A percentile compares a stretch with the other conserved stretches of the same genome.
These are phyloP conservation scores for Eublepharis macularius DNA, from an alignment of 2,113 vertebrate genomes.

Conservation along the genomic window DNA sequence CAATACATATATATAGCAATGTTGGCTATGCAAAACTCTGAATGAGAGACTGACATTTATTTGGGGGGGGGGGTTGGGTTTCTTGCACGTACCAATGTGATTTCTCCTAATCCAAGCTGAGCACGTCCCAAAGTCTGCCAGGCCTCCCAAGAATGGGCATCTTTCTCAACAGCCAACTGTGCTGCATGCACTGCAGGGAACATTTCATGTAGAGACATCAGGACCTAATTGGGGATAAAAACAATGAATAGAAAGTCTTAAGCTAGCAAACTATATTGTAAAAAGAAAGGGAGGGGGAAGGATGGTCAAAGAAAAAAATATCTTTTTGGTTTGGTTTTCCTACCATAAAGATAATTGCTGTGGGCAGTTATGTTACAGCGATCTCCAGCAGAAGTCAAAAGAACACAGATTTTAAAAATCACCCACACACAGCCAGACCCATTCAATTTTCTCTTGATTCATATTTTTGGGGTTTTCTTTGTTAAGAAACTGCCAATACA, in stretches of 20 bases:
- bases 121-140: constrained; percentile 95
- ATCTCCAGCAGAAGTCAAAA: neutral
- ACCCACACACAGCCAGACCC: neutral
- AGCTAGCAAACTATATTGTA: constrained; percentile 14
- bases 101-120: constrained; percentile 93
- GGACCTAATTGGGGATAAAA: constrained; percentile 73
- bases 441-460: neutral
- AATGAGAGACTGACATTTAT: constrained; percentile 16
- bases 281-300: neutral
- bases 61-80: constrained; percentile 43
- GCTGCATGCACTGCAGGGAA: constrained; percentile 94
- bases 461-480: too few relatives aligned
- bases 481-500: too few relatives aligned
- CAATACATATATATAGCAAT: neutral
- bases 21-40: constrained; percentile 11
- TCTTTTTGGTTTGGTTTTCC: too few relatives aligned
- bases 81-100: constrained; percentile 82
- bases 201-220: constrained; percentile 90
- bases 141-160: constrained; percentile 90
- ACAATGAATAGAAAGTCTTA: constrained; percentile 9
- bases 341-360: neutral
- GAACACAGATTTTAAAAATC: neutral
- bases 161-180: constrained; percentile 89
- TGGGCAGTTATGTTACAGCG: neutral
- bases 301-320: too few relatives aligned